These are phyloP conservation scores for Hyphantria cunea DNA, from an alignment of 1,140 invertebrate species.

Conservation along the genomic window DNA sequence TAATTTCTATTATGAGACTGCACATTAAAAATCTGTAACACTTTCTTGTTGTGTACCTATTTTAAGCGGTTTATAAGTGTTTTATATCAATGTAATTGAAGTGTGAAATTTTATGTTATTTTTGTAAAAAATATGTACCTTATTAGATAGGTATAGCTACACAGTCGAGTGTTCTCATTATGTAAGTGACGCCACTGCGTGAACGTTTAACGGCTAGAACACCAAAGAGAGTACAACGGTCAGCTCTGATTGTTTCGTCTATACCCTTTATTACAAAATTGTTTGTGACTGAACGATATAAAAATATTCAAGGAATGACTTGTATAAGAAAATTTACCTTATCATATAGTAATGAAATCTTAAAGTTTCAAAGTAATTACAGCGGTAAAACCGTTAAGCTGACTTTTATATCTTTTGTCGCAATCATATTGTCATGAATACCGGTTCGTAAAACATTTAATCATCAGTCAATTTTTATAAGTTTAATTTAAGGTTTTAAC, in stretches of 20 bases:
- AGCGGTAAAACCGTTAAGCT: conserved; percentile 50
- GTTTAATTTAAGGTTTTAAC: conserved; percentile 53
- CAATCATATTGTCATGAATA: conserved; percentile 3
- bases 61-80: conserved; percentile 16
- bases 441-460: neutral
- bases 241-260: conserved; percentile 51
- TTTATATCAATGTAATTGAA: conserved; percentile 29
- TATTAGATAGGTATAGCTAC: conserved; percentile 36
- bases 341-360: conserved; percentile 28
- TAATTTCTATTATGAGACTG: conserved; percentile 25
- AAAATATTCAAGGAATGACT: neutral
- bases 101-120: conserved; percentile 26
- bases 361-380: conserved; percentile 27
- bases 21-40: conserved; percentile 22
- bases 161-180: conserved; percentile 38
- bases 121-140: conserved; percentile 29
- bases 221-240: conserved; percentile 69
- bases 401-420: conserved; percentile 9
- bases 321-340: conserved; percentile 36
- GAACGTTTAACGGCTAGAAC: conserved; percentile 71
- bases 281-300: conserved; percentile 38
- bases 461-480: conserved; percentile 40
- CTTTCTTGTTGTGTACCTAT: conserved; percentile 10
- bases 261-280: conserved; percentile 36
- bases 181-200: conserved; percentile 27